Evolutionary conservation across 2,113 vertebrate species (phyloP).

Genomic region (Colinus virginianus): DNA sequence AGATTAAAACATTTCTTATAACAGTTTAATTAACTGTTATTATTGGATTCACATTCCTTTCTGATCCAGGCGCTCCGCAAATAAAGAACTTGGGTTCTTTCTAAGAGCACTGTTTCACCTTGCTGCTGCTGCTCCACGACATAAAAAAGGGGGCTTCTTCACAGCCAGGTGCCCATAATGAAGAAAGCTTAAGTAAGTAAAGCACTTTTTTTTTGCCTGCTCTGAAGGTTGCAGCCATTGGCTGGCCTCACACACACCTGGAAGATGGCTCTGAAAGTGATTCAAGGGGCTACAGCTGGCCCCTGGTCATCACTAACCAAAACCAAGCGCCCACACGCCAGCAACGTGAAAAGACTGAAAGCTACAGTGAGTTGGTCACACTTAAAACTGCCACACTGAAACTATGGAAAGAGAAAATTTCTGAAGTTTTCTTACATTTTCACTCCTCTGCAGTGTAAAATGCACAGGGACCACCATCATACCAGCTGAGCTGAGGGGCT

Average conservation of each 20-base stretch:
- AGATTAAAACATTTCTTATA: constrained; percentile 26
- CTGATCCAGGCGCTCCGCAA: constrained; percentile 41
- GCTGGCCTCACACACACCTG: not conserved
- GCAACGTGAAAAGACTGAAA: not conserved
- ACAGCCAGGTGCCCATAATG: not conserved
- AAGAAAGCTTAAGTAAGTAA: not conserved
- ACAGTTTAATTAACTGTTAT: constrained; percentile 45
- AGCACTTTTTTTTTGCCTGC: not conserved
- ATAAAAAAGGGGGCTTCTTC: not conserved
- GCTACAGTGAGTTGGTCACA: not conserved
- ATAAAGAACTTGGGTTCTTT: constrained; percentile 31
- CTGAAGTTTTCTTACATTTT: not conserved
- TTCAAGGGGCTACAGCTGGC: not conserved
- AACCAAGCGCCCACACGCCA: not conserved
- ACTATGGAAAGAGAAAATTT: not conserved
- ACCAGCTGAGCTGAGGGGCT: not conserved
- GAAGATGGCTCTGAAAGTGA: not conserved
- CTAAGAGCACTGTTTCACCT: not conserved
- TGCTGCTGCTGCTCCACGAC: not conserved
- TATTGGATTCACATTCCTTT: constrained; percentile 28
- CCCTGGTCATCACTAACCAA: not conserved
- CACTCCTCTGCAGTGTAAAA: not conserved
- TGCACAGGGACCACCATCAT: too few species aligned
- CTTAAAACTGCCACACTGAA: not conserved
- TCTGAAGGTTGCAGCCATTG: not conserved